Percentiles rank a stretch among this genome's conserved stretches.
These are phyloP conservation scores for Scaptodrosophila lebanonensis DNA, from an alignment of 1,140 invertebrate genomes.

Conservation along the genomic window DNA sequence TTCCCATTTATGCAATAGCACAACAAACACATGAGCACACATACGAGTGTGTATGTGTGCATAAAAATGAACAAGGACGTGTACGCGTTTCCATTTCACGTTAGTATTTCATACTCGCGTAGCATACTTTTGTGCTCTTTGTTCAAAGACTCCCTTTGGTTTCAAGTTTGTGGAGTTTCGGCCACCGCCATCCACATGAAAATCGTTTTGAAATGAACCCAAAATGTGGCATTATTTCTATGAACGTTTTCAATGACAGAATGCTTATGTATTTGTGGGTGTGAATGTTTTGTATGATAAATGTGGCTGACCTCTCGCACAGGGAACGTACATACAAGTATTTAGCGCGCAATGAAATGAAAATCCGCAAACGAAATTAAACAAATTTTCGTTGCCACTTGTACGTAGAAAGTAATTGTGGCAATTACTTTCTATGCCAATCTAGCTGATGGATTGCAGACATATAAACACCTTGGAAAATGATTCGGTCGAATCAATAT, in stretches of 20 bases:
- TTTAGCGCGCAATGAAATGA: conserved; percentile 16
- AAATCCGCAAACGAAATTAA: conserved; percentile 12
- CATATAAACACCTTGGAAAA: no score
- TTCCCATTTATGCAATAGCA: conserved; percentile 32
- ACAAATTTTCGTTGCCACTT: background rate
- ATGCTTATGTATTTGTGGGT: no score
- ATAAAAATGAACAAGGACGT: background rate
- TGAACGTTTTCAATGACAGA: conserved; percentile 9
- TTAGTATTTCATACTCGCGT: conserved; percentile 48
- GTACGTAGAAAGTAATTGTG: conserved; percentile 1
- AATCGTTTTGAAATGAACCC: conserved; percentile 34
- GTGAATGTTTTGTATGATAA: conserved; percentile 16
- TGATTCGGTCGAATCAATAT: no score
- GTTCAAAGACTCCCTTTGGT: conserved; percentile 33
- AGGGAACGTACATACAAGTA: no score
- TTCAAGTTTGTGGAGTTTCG: conserved; percentile 1
- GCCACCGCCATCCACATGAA: conserved; percentile 30
- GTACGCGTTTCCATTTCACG: conserved; percentile 49
- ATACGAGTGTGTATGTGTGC: background rate
- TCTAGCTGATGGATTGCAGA: no score
- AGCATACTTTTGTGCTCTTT: conserved; percentile 55
- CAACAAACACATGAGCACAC: conserved; percentile 3
- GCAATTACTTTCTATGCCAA: conserved; percentile 23
- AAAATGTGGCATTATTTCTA: conserved; percentile 25
- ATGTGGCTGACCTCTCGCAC: conserved; percentile 30